These are phyloP conservation scores for Emmelina monodactyla DNA, from an alignment of 2,888 invertebrate species.

Conservation along the genomic window DNA sequence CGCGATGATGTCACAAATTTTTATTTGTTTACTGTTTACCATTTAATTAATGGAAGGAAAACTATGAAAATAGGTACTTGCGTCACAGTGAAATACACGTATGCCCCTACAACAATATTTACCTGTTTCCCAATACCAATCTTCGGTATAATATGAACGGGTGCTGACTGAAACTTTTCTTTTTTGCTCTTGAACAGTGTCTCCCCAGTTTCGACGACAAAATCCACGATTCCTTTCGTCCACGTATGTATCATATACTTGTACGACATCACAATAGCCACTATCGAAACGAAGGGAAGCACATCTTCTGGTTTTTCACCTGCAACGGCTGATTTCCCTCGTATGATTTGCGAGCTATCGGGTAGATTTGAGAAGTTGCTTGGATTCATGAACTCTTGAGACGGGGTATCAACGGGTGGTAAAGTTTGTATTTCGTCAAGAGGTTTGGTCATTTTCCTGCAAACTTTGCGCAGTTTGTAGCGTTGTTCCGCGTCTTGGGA, in stretches of 20 bases:
- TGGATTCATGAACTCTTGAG: conserved; percentile 61
- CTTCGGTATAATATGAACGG: conserved; percentile 67
- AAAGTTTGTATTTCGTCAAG: conserved; percentile 32
- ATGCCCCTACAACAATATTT: no score
- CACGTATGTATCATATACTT: conserved; percentile 69
- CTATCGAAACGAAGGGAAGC: conserved; percentile 65
- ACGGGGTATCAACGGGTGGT: conserved; percentile 25
- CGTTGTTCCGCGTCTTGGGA: conserved; percentile 44
- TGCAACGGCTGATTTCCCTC: conserved; percentile 51
- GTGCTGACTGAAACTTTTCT: conserved; percentile 50
- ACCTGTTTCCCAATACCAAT: conserved; percentile 66
- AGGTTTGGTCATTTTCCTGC: conserved; percentile 41
- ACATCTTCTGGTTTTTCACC: conserved; percentile 31
- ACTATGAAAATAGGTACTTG: no score
- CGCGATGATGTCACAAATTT: no score
- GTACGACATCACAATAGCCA: conserved; percentile 67
- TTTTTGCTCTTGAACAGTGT: conserved; percentile 44
- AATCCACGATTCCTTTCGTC: conserved; percentile 67
- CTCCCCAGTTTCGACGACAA: conserved; percentile 55
- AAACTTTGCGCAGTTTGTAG: conserved; percentile 40
- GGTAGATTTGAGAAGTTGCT: conserved; percentile 68
- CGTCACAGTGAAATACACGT: no score
- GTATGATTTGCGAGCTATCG: conserved; percentile 67
- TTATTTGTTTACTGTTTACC: no score
- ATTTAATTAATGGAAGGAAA: no score